Evolutionary conservation across 2,113 vertebrate species (phyloP), one percentile per base, ranked within the genome.

Genomic region (Cottus gobio): DNA sequence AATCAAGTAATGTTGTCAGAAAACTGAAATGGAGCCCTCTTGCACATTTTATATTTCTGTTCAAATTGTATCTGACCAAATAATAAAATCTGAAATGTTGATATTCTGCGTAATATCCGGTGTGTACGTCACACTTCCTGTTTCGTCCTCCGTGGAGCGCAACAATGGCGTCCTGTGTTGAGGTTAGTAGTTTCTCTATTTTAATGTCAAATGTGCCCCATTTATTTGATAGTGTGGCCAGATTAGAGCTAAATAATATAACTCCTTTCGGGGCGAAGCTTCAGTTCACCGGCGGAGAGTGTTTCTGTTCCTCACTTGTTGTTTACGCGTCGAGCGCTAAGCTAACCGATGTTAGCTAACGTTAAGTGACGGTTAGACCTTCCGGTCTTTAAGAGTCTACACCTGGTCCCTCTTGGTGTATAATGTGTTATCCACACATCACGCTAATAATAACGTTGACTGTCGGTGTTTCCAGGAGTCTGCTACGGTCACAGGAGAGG

Each of bases 91-190:
- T 50, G 34, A 58, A 31, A n/a, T 2, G 12, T 37, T 26, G 31
- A 16, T 54, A 0, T 5, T 1, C 0, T 20, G 57, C 82, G 75
- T 79, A 22, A 90, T 58, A 71, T 93, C 92, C 93, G 86, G 78
- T 31, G 0, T 7, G 0, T 7, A 58, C 52, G n/a, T 54, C 48
- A 9, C 0, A 72, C 64, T 90, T 89, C 71, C 84, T 22, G 50
- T 31, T 50, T 18, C 10, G 44, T 79, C 60, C 36, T 9, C 0
- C 10, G 3, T 8, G 8, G 3, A 44, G 4, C 3, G 66, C 22
- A 85, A 84, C 66, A 42, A 95, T 95, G 95, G 93, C 94, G 90
- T 93, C 95, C 0, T 67, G 7, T 60, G 20, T 48, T 8, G 84
- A 90, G 92, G 95, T 95, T 67, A 2, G 91, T 87, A 16, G 0